phyloP scores from a whole-genome alignment of 2,888 invertebrate genomes.

The Clanis bilineata region DNA sequence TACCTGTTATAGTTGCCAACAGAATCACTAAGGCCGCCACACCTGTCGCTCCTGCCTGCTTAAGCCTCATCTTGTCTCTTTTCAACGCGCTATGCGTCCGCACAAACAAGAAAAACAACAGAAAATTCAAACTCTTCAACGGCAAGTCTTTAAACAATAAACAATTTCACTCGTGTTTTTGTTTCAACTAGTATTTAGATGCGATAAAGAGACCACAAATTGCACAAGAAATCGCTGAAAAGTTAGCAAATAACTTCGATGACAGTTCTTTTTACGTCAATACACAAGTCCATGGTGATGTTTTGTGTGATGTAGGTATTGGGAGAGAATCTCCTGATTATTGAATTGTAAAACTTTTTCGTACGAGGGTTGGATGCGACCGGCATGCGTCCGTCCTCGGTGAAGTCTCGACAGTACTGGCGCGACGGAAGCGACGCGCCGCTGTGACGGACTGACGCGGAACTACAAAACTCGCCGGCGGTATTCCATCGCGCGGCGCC shows the following conservation, averaged over 20 bases:
- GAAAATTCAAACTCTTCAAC: conserved; percentile 61
- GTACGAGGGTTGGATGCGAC: conserved; percentile 45
- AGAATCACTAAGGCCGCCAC: conserved; percentile 72
- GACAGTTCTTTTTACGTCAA: conserved; percentile 44
- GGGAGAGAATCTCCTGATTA: conserved; percentile 34
- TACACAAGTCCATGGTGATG: conserved; percentile 62
- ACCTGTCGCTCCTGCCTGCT: conserved; percentile 74
- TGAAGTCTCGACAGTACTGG: conserved; percentile 63
- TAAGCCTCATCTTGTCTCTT: conserved; percentile 76
- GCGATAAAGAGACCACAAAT: conserved; percentile 69
- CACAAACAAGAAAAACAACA: conserved; percentile 65
- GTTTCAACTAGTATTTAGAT: conserved; percentile 66
- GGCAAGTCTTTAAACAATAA: conserved; percentile 65
- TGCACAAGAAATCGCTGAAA: conserved; percentile 59
- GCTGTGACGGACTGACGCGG: conserved; percentile 46
- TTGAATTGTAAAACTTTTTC: conserved; percentile 69
- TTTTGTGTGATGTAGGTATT: conserved; percentile 31
- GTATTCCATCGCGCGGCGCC: conserved; percentile 23
- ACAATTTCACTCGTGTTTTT: conserved; percentile 70
- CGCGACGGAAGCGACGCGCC: conserved; percentile 60
- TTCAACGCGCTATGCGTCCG: conserved; percentile 67
- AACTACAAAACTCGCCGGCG: conserved; percentile 59
- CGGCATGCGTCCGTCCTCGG: conserved; percentile 58
- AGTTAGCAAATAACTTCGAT: conserved; percentile 46
- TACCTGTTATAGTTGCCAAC: conserved; percentile 76